Percentiles rank a stretch among this genome's conserved stretches.
These are phyloP conservation scores for Teleogryllus occipitalis DNA, from an alignment of 1,140 invertebrate species.

Conservation along the genomic window DNA sequence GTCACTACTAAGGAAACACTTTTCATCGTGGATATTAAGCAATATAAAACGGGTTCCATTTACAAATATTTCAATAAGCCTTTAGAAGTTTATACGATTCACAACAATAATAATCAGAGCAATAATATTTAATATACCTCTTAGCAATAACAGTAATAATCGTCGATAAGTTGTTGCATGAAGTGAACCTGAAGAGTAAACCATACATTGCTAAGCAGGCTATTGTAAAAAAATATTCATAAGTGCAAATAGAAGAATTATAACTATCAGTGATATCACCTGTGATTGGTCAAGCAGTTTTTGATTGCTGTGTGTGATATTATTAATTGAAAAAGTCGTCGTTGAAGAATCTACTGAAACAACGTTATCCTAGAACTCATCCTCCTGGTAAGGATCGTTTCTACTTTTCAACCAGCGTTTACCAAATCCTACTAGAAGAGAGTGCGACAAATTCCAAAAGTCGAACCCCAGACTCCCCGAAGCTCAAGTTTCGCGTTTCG, in stretches of 20 bases:
- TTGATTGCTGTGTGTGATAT: background rate
- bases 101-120: background rate
- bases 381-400: too few species aligned
- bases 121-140: background rate
- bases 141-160: too few species aligned
- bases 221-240: too few species aligned
- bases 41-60: background rate
- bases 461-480: background rate
- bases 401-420: too few species aligned
- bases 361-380: too few species aligned
- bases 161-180: too few species aligned
- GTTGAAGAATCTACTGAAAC: too few species aligned
- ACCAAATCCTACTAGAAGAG: too few species aligned
- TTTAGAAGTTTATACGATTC: background rate
- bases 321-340: background rate
- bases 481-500: constrained; percentile 1
- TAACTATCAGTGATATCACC: background rate
- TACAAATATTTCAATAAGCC: background rate
- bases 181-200: too few species aligned
- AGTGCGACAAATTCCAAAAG: too few species aligned
- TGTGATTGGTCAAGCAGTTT: background rate
- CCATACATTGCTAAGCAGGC: too few species aligned
- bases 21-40: background rate
- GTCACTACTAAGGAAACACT: background rate
- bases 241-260: too few species aligned